Base-by-base conservation (phyloP, 2,888 invertebrate species). In the Cryptocephalus primarius region DNA sequence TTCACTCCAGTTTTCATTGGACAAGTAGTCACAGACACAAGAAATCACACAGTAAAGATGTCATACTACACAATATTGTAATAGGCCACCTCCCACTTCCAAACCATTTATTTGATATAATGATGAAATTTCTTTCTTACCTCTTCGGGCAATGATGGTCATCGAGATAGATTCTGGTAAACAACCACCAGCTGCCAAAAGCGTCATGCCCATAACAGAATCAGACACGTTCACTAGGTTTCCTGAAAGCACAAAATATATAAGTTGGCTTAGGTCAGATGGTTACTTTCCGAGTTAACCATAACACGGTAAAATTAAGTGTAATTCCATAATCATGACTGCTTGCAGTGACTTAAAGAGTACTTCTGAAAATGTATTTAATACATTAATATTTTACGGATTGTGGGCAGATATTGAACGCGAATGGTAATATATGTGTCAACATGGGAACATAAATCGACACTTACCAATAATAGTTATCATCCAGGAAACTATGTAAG, bases 401-500 rank as follows among this genome's bases (percentile, higher is more conserved):
- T n/a, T n/a, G n/a, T n/a, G n/a, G n/a, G n/a, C 22, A 6, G 22
- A 4, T 22, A 22, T 22, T 22, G 22, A 22, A 22, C 6, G 22
- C 6, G 2, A 6, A 22, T 22, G 22, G 22, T 22, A 22, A 22
- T 22, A n/a, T n/a, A 22, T 22, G 22, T 22, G 22, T 22, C 6
- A 22, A 22, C 22, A 22, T n/a, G n/a, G n/a, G 22, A 22, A 22
- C 22, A 22, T 4, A 22, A 22, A 22, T 22, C 22, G 22, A 22
- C 22, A 47, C 70, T 69, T 67, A 86, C 93, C 93, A 53, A 92
- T 80, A 4, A 87, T 76, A 32, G 89, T 82, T 66, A 93, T 84
- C 83, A 92, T 89, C 94, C 95, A 95, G 0, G 93, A 85, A 31
- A 91, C 85, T 45, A 90, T 59, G 63, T 92, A 95, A 0, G 93